phyloP scores from a whole-genome alignment of 2,888 invertebrate species.

The Meta bourneti region DNA sequence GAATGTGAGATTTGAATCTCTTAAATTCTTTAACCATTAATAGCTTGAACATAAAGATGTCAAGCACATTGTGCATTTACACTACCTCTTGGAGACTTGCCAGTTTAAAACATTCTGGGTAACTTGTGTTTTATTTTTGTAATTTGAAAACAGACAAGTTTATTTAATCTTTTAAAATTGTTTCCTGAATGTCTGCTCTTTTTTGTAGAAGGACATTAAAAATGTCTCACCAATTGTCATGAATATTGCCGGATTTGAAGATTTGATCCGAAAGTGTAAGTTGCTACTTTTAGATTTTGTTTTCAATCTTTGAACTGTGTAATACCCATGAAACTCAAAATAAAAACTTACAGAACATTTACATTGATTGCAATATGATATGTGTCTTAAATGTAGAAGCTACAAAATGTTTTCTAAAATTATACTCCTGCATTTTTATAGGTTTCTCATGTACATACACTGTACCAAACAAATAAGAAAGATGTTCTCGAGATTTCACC shows the following conservation, averaged over 20 bases:
- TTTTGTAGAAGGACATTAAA: constrained; percentile 63
- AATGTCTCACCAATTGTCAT: constrained; percentile 80
- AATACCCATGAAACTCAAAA: neutral
- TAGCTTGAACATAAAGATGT: constrained; percentile 92
- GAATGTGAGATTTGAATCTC: too few species aligned
- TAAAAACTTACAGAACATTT: too few species aligned
- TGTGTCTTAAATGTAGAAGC: too few species aligned
- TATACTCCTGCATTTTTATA: too few species aligned
- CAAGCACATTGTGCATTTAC: constrained; percentile 91
- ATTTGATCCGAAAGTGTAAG: constrained; percentile 92
- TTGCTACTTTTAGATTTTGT: constrained; percentile 37
- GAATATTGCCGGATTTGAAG: constrained; percentile 93
- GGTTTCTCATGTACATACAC: too few species aligned
- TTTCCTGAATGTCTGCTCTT: neutral
- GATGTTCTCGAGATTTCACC: too few species aligned
- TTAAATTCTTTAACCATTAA: constrained; percentile 77
- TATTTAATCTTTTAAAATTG: constrained; percentile 79
- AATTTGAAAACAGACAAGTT: neutral
- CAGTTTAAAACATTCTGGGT: constrained; percentile 95
- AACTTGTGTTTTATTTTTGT: constrained; percentile 65
- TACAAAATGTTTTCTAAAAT: too few species aligned
- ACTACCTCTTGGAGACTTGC: constrained; percentile 94
- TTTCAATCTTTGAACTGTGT: neutral
- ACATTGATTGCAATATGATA: too few species aligned
- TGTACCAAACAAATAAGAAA: too few species aligned